Evolutionary conservation across 2,797 vertebrate genomes (phyloP).

Genomic region (Hybognathus amarus): DNA sequence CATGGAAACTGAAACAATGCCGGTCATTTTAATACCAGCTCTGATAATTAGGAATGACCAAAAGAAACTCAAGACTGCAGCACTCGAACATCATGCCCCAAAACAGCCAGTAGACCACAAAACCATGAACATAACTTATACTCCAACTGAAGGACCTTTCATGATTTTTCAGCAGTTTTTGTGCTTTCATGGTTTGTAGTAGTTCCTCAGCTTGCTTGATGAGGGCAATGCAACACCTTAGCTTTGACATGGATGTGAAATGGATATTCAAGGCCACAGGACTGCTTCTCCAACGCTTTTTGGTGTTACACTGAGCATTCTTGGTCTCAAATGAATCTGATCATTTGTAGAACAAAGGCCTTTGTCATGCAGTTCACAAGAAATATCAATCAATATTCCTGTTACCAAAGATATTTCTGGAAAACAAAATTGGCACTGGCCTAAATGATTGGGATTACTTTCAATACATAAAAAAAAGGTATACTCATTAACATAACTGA

Average conservation of each 20-base stretch:
- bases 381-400: conserved; percentile 28
- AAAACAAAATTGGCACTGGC: not conserved
- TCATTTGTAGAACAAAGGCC: conserved; percentile 33
- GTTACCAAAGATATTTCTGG: not conserved
- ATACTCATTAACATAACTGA: not conserved
- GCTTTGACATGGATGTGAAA: conserved; percentile 42
- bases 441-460: not conserved
- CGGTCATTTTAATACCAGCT: not conserved
- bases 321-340: conserved; percentile 36
- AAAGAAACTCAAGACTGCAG: not conserved
- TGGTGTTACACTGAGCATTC: conserved; percentile 39
- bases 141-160: not conserved
- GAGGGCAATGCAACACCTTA: conserved; percentile 33
- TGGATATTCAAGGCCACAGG: conserved; percentile 15
- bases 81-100: not conserved
- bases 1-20: conserved; percentile 25
- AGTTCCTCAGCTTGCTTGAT: conserved; percentile 11
- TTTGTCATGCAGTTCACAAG: conserved; percentile 32
- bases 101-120: not conserved
- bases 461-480: not conserved
- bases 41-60: not conserved
- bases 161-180: not conserved
- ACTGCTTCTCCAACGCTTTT: conserved; percentile 36
- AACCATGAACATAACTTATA: not conserved
- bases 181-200: conserved; percentile 10